Evolutionary conservation across 2,888 invertebrate genomes (phyloP), one percentile per base, ranked within the genome.

Genomic region (Tinea pellionella): DNA sequence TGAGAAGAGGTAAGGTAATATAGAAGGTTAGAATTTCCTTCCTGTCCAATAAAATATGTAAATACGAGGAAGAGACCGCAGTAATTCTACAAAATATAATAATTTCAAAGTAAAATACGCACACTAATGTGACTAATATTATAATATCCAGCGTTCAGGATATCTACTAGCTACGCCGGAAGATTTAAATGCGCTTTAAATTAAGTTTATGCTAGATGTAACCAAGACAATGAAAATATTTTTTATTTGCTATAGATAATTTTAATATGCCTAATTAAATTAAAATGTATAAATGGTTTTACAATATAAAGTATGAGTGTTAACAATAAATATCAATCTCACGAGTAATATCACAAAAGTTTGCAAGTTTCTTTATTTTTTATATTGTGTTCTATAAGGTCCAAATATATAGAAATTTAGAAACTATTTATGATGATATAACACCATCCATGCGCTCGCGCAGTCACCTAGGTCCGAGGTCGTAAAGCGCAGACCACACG

Each of bases 111-210:
- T 81, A 78, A 84, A 82, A 79, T 85, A 85, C 77, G 78, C 77
- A 78, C 77, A 81, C 84, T 86, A 86, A 85, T 87, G 84, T 80
- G 81, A 82, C 83, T 82, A 85, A 87, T 87, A 86, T 86, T 83
- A 78, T 84, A 86, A 83, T 85, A 84, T 80, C 82, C 77, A 73
- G 75, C 71, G 71, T 71, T 74, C 79, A 79, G 84, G 81, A 77
- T 78, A 78, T 84, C 84, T 84, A 78, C 80, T 80, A 81, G 81
- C 74, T 77, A 77, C 77, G 77, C 75, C 69, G 76, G 79, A 74
- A 84, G 84, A 86, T 86, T 87, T 86, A 86, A 78, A 75, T 79
- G 81, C 69, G 69, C 68, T 70, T 65, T 61, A 71, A 73, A 67
- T 15, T 61, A 19, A 62, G 13, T 59, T 63, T 62, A 78, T 79